Evolutionary conservation across 2,113 vertebrate genomes (phyloP).

Genomic region (Platysternon megacephalum): DNA sequence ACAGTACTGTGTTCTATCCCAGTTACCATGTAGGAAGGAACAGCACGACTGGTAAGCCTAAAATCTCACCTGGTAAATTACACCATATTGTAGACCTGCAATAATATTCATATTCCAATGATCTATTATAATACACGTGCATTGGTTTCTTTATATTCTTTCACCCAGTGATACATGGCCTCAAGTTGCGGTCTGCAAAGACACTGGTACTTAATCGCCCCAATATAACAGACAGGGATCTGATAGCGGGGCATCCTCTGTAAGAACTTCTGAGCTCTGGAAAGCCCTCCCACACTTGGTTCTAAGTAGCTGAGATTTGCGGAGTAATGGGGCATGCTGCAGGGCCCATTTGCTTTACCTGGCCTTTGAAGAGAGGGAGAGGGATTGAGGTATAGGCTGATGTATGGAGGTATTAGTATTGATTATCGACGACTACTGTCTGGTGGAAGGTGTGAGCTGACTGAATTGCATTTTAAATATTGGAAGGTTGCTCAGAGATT

Average conservation of each 20-base stretch:
- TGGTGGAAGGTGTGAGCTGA: background rate
- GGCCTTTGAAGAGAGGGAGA: background rate
- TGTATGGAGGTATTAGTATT: background rate
- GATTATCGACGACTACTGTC: background rate
- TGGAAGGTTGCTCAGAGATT: background rate
- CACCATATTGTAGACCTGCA: background rate
- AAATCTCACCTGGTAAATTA: background rate
- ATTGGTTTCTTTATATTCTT: background rate
- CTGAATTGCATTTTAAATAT: background rate
- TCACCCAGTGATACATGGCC: background rate
- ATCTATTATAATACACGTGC: fast-evolving
- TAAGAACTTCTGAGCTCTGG: background rate
- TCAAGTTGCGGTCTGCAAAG: background rate
- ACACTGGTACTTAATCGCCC: background rate
- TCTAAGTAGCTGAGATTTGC: background rate
- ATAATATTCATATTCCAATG: background rate
- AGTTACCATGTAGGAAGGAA: background rate
- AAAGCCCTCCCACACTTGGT: background rate
- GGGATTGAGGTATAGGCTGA: background rate
- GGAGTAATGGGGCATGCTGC: fast-evolving
- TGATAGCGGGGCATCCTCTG: background rate
- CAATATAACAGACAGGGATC: background rate
- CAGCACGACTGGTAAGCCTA: background rate
- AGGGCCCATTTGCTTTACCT: background rate
- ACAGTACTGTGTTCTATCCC: background rate